Evolutionary conservation across 2,113 vertebrate genomes (phyloP), one percentile per base, ranked within the genome.

Genomic region (Nycticebus coucang): DNA sequence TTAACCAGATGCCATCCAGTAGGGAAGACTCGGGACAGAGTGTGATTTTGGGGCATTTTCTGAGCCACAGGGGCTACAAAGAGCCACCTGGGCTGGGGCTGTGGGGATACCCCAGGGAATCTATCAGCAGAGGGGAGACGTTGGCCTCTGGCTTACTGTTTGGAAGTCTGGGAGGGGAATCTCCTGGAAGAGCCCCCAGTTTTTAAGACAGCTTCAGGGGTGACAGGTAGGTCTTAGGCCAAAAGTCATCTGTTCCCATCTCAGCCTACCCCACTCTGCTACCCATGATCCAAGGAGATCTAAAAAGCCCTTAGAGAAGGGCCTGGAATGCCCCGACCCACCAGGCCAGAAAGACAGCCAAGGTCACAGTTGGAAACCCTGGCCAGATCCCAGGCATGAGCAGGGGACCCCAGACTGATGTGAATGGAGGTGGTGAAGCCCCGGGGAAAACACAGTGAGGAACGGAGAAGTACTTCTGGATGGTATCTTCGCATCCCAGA

Each of bases 41-140:
- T 89, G 86, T 89, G 93, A 71, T n/a, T 91, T 94, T 15, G 35
- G 89, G 78, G 41, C 19, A 77, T 83, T 91, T 96, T 71, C 79
- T 96, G 79, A 93, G 66, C 60, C 33, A 28, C 7, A 26, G 9
- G 4, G 11, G 55, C 64, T 88, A 28, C 90, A 93, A 89, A 72
- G 50, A 91, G 78, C 30, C 93, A 91, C 21, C 80, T 72, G 75
- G 22, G 35, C 55, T 81, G 13, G 3, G 15, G 26, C 59, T 83
- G 26, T 7, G 17, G 13, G 4, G 10, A 68, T 33, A 87, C 14
- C 10, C 7, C 13, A 41, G 45, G 26, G 69, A 71, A 55, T 82
- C 24, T 28, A 14, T 53, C 62, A 33, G 12, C 19, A 64, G 30
- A 59, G 68, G 45, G 53, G 10, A 74, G n/a, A 12, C 26, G 30